Evolutionary conservation across 2,797 vertebrate species (phyloP).

Genomic region (Ciconia nigra): DNA sequence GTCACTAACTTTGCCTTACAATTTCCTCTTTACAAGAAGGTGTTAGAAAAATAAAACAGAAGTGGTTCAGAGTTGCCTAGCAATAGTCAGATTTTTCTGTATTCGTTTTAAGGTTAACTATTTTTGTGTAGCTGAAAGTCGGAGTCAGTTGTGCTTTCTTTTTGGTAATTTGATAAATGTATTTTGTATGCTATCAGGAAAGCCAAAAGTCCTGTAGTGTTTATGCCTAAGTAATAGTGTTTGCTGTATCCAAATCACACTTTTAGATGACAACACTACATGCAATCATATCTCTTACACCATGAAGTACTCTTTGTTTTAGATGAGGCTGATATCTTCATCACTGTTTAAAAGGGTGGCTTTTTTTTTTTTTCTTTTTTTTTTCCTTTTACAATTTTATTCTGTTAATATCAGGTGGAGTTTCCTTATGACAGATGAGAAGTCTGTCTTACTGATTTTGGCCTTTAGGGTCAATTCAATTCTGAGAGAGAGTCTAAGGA

Average conservation of each 20-base stretch:
- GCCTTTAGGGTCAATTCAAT: not conserved
- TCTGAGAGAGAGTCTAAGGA: not conserved
- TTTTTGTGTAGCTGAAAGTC: not conserved
- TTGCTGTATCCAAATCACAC: not conserved
- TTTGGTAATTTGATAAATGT: not conserved
- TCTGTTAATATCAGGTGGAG: not conserved
- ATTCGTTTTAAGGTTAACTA: not conserved
- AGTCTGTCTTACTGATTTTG: not conserved
- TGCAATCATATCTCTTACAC: not conserved
- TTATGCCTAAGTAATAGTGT: not conserved
- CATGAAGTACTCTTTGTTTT: not conserved
- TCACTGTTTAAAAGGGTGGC: not conserved
- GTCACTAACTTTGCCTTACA: conserved; percentile 57
- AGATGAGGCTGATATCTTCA: not conserved
- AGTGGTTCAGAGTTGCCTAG: not conserved
- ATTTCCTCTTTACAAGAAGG: not conserved
- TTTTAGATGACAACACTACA: not conserved
- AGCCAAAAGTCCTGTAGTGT: not conserved
- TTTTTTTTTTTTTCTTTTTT: not conserved
- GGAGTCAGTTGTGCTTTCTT: not conserved
- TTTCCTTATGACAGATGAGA: not conserved
- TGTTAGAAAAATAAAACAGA: not conserved
- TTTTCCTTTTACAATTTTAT: not conserved
- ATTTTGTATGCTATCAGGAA: not conserved
- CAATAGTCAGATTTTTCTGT: not conserved